These are phyloP conservation scores for Drosophila bifasciata DNA, from an alignment of 1,140 invertebrate species.

Conservation along the genomic window DNA sequence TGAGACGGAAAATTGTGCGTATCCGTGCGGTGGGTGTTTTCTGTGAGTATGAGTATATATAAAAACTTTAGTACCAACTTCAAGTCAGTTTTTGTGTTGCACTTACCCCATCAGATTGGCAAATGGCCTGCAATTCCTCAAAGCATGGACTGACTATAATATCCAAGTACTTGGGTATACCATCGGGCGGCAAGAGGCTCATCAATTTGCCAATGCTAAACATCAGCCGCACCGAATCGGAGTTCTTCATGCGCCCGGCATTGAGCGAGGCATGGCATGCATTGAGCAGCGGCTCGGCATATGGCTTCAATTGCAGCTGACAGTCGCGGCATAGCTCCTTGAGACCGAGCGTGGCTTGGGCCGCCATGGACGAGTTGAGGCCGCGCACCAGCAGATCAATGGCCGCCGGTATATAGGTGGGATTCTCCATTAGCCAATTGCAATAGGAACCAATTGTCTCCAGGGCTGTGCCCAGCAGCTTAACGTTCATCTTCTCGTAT, in stretches of 20 bases:
- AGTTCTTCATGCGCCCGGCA: slow-evolving; percentile 86
- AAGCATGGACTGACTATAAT: slow-evolving; percentile 89
- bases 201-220: slow-evolving; percentile 90
- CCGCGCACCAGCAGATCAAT: slow-evolving; percentile 88
- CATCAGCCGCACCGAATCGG: slow-evolving; percentile 90
- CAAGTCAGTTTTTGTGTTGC: neutral
- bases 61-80: too few species aligned
- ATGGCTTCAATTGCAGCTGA: slow-evolving; percentile 88
- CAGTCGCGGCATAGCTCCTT: slow-evolving; percentile 94
- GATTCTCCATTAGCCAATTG: slow-evolving; percentile 91
- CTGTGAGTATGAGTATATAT: slow-evolving; percentile 55
- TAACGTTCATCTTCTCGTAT: slow-evolving; percentile 86
- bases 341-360: slow-evolving; percentile 92
- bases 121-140: slow-evolving; percentile 86
- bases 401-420: slow-evolving; percentile 85
- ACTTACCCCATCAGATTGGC: slow-evolving; percentile 84
- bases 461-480: slow-evolving; percentile 88
- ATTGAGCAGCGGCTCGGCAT: slow-evolving; percentile 88
- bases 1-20: slow-evolving; percentile 86
- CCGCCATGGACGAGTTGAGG: slow-evolving; percentile 89
- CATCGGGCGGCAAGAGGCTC: slow-evolving; percentile 87
- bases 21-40: slow-evolving; percentile 84
- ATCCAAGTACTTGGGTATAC: slow-evolving; percentile 89
- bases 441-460: slow-evolving; percentile 92
- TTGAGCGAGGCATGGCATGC: slow-evolving; percentile 86